These are phyloP conservation scores for Carassius auratus DNA, from an alignment of 2,113 vertebrate genomes.

Conservation along the genomic window DNA sequence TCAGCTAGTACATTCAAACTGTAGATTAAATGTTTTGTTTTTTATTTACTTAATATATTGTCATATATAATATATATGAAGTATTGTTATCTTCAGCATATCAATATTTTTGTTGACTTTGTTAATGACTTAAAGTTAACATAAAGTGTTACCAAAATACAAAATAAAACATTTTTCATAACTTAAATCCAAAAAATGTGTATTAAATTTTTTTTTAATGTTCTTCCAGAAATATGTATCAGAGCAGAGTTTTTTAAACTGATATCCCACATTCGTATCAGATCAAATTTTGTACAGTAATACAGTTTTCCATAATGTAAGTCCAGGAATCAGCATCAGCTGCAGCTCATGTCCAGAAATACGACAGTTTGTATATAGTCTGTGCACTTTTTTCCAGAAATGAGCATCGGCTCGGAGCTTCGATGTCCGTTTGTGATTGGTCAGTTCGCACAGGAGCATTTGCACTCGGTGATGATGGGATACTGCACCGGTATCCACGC, in stretches of 20 bases:
- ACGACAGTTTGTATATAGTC: neutral
- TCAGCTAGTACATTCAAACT: neutral
- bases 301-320: neutral
- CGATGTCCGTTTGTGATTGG: neutral
- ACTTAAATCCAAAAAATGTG: constrained; percentile 8
- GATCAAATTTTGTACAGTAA: neutral
- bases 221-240: neutral
- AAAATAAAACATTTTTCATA: constrained; percentile 50
- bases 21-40: neutral
- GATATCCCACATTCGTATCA: neutral
- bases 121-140: neutral
- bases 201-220: neutral
- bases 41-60: neutral
- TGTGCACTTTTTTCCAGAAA: neutral
- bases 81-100: neutral
- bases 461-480: constrained; percentile 95
- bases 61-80: neutral
- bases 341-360: neutral
- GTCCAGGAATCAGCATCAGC: neutral
- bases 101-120: neutral
- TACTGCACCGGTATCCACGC: constrained; percentile 96
- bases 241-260: neutral
- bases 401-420: neutral
- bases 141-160: constrained; percentile 24
- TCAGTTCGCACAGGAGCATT: constrained; percentile 89